Base-by-base conservation (phyloP, 2,888 invertebrate species). In the Sphaerophoria rueppellii region DNA sequence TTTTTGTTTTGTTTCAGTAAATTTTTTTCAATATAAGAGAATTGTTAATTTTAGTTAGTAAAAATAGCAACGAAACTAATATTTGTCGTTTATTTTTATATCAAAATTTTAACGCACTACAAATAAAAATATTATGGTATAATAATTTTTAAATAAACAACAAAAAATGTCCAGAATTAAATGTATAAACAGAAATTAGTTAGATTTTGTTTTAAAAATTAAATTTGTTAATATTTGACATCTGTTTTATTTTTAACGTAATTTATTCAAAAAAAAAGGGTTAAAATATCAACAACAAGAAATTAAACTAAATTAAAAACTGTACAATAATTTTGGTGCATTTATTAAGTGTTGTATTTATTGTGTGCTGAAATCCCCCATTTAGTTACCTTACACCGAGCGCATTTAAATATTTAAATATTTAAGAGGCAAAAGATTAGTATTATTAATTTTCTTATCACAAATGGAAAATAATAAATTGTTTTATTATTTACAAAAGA, bases 341-440 rank as follows among this genome's bases (percentile, higher is more conserved):
- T 67, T 67, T 63, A n/a, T 72, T 55, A 46, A 46, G 80, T 83
- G 83, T 83, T 63, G 75, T 65, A 9, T 43, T 9, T 72, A 34
- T 76, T 80, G 80, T 83, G 80, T 80, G 83, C 83, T 83, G 83
- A 83, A 80, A 83, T 83, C 83, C 83, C 83, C 83, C 83, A 72
- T 75, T 82, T 55, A 67, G 32, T 76, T 76, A 69, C 72, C 73
- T 75, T 40, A 69, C 54, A 75, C 74, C 75, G 74, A 71, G 83
- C 74, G 75, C 43, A 57, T 65, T 24, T 50, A 58, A 24, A 9
- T 16, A 11, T 40, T 24, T 60, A 58, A 16, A 6, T 40, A 52
- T 52, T 14, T 14, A 63, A 60, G 43, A 74, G 55, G 52, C 69
- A 54, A 32, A 75, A 71, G 1, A 11, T 67, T 74, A 52, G 37